Evolutionary conservation across 1,140 invertebrate genomes (phyloP).

Genomic region (Cotesia typhae): DNA sequence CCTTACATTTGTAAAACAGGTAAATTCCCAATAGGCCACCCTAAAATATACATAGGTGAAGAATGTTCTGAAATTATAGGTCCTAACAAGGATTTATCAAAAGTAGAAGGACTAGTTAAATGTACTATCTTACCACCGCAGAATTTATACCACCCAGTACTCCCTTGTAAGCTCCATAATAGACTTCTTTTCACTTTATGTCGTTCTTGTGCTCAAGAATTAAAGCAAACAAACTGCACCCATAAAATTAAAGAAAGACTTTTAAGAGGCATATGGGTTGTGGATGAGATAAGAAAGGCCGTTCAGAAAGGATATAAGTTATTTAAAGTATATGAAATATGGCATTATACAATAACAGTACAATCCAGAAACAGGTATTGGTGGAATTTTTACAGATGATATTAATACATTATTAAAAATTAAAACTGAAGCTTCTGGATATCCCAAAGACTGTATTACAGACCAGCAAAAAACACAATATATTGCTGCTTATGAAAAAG

Average conservation of each 20-base stretch:
- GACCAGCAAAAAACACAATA: conserved; percentile 40
- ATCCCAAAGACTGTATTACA: conserved; percentile 42
- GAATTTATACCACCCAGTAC: conserved; percentile 42
- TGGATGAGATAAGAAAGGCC: conserved; percentile 56
- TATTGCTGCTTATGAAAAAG: conserved; percentile 31
- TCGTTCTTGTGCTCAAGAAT: conserved; percentile 35
- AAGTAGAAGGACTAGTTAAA: conserved; percentile 40
- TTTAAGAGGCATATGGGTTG: conserved; percentile 56
- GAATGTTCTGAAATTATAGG: conserved; percentile 34
- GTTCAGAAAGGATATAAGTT: conserved; percentile 54
- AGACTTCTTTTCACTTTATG: conserved; percentile 43
- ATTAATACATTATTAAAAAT: conserved; percentile 53
- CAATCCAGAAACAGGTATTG: conserved; percentile 25
- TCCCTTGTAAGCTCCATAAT: conserved; percentile 29
- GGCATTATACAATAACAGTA: conserved; percentile 40
- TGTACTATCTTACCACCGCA: conserved; percentile 42
- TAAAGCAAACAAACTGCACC: conserved; percentile 32
- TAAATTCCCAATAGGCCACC: conserved; percentile 54
- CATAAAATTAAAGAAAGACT: conserved; percentile 46
- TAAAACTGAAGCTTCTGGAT: conserved; percentile 50
- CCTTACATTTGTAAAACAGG: conserved; percentile 46
- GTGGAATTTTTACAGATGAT: conserved; percentile 47
- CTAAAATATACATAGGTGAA: conserved; percentile 48
- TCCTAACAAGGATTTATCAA: conserved; percentile 13
- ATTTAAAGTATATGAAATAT: conserved; percentile 38